phyloP scores from a whole-genome alignment of 2,888 invertebrate genomes.

The Neocrepidodera transversa region DNA sequence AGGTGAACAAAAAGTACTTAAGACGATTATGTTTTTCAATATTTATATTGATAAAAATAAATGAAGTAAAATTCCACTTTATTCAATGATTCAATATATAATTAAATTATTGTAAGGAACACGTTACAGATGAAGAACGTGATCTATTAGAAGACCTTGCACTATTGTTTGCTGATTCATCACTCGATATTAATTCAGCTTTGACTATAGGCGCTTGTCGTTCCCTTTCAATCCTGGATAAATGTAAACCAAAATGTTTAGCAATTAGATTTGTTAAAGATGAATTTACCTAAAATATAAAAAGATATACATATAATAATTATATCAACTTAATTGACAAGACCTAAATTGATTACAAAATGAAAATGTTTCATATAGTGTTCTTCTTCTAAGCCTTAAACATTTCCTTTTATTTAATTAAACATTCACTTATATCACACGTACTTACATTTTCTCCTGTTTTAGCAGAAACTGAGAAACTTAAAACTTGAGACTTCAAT shows the following conservation, averaged over 20 bases:
- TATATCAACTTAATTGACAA: background rate
- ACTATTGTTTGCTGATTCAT: conserved; percentile 19
- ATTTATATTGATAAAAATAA: too few relatives aligned
- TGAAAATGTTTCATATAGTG: too few relatives aligned
- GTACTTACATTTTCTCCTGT: conserved; percentile 73
- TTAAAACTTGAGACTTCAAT: conserved; percentile 68
- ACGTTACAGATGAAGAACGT: conserved; percentile 38
- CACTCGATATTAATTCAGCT: conserved; percentile 65
- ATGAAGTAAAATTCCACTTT: too few relatives aligned
- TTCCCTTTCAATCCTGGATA: conserved; percentile 72
- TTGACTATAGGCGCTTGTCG: conserved; percentile 70
- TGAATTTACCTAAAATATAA: conserved; percentile 65
- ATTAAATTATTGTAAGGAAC: conserved; percentile 35
- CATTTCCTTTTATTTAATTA: background rate
- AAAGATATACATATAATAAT: background rate
- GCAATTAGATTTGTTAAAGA: conserved; percentile 76
- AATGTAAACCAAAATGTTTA: conserved; percentile 69
- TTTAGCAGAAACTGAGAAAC: conserved; percentile 72
- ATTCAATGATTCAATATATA: too few relatives aligned
- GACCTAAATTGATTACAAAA: too few relatives aligned
- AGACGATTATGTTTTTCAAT: too few relatives aligned
- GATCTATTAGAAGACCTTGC: conserved; percentile 9
- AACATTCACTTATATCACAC: background rate
- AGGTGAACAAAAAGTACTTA: too few relatives aligned
- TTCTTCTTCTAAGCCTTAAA: too few relatives aligned